A percentile compares a stretch with the other conserved stretches of the same genome.
Evolutionary conservation across 2,113 vertebrate genomes (phyloP).

Genomic region (Ictalurus furcatus): DNA sequence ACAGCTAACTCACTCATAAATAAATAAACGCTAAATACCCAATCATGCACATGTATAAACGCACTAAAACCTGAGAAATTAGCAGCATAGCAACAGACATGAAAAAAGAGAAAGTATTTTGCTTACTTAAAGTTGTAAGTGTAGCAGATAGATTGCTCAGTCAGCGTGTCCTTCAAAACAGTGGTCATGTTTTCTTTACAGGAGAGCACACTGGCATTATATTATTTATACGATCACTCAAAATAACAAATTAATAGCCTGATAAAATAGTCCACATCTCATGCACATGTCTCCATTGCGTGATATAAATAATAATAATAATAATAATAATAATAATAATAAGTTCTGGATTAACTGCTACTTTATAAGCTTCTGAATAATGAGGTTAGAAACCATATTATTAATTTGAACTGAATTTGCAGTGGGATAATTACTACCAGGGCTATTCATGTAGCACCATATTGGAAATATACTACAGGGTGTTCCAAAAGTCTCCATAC

Average conservation of each 20-base stretch:
- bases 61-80: too few relatives aligned
- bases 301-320: background rate
- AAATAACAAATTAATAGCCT: background rate
- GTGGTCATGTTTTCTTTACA: too few relatives aligned
- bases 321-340: too few relatives aligned
- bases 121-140: too few relatives aligned
- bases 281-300: background rate
- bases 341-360: background rate
- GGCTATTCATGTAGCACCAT: background rate
- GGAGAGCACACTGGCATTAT: background rate
- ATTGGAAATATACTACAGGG: too few relatives aligned
- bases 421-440: background rate
- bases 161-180: too few relatives aligned
- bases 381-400: background rate
- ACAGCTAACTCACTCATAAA: too few relatives aligned
- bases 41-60: too few relatives aligned
- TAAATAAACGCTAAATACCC: too few relatives aligned
- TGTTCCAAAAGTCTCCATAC: too few relatives aligned
- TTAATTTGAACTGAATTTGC: background rate
- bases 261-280: background rate
- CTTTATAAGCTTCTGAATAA: background rate
- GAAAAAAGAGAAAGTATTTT: background rate
- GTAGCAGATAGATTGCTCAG: too few relatives aligned
- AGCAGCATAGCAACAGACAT: too few relatives aligned
- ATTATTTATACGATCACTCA: background rate